phyloP scores from a whole-genome alignment of 2,797 vertebrate species.

The Sphenopsis melanotis region DNA sequence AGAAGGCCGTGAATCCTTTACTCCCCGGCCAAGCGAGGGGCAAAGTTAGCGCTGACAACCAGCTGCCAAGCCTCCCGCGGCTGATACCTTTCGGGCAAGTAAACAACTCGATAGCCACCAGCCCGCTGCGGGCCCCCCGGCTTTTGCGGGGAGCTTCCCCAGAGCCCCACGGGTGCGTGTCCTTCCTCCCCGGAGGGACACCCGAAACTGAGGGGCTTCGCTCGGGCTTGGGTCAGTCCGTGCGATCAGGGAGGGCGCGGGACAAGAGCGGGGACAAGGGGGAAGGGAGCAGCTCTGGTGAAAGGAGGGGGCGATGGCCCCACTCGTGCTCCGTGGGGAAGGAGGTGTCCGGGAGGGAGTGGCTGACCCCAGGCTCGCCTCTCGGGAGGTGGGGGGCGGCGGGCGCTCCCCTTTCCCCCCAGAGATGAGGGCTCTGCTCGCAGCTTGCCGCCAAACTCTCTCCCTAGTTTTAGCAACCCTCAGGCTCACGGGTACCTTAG shows the following conservation, averaged over 20 bases:
- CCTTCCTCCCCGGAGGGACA: background rate
- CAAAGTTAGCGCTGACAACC: slow-evolving; percentile 25
- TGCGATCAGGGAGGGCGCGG: background rate
- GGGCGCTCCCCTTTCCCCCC: background rate
- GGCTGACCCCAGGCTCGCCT: background rate
- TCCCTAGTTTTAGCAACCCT: background rate
- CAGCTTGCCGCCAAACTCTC: background rate
- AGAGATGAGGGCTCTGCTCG: background rate
- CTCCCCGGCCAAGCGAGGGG: slow-evolving; percentile 38
- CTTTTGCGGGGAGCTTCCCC: background rate
- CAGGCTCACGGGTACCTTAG: background rate
- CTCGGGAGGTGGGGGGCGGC: background rate
- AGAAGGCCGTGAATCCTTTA: slow-evolving; percentile 58
- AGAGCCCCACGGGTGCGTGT: background rate
- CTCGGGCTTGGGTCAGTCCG: background rate
- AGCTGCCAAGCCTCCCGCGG: slow-evolving; percentile 42
- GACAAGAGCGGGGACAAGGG: background rate
- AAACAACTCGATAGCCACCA: slow-evolving; percentile 16
- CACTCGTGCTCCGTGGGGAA: background rate
- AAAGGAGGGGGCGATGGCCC: background rate
- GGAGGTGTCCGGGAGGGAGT: background rate
- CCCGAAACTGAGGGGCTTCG: background rate
- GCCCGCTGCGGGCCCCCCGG: background rate
- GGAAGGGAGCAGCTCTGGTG: background rate
- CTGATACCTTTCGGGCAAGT: slow-evolving; percentile 37